Evolutionary conservation across 2,888 invertebrate species (phyloP).

Genomic region (Chrysotoxum bicinctum): DNA sequence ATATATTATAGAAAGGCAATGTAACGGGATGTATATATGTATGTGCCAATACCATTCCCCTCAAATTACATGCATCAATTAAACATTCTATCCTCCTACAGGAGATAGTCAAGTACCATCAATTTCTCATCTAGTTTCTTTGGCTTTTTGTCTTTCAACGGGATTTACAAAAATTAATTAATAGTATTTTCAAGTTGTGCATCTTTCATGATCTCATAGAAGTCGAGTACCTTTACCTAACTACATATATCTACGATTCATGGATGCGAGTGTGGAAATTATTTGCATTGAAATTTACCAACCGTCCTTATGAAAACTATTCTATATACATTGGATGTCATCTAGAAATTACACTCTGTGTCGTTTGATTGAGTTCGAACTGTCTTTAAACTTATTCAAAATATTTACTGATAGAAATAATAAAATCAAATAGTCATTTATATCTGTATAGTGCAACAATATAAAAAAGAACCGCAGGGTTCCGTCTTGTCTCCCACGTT

Average conservation of each 20-base stretch:
- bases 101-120: neutral
- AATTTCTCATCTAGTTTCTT: slow-evolving; percentile 20
- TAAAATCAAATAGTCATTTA: too few species aligned
- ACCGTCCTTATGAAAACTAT: neutral
- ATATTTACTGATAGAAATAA: too few species aligned
- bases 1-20: too few species aligned
- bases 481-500: too few species aligned
- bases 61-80: neutral
- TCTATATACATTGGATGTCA: neutral
- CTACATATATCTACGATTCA: neutral
- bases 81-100: neutral
- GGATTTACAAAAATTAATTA: slow-evolving; percentile 58
- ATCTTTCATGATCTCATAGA: slow-evolving; percentile 16
- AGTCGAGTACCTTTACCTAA: neutral
- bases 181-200: slow-evolving; percentile 46
- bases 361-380: neutral
- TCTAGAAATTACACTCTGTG: neutral
- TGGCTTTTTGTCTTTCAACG: slow-evolving; percentile 15
- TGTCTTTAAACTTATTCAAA: neutral
- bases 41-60: neutral
- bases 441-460: too few species aligned
- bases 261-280: slow-evolving; percentile 12
- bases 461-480: too few species aligned
- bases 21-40: too few species aligned
- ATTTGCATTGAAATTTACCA: slow-evolving; percentile 29